Base-by-base conservation (phyloP, 2,888 invertebrate genomes). In the Alsophila aescularia region DNA sequence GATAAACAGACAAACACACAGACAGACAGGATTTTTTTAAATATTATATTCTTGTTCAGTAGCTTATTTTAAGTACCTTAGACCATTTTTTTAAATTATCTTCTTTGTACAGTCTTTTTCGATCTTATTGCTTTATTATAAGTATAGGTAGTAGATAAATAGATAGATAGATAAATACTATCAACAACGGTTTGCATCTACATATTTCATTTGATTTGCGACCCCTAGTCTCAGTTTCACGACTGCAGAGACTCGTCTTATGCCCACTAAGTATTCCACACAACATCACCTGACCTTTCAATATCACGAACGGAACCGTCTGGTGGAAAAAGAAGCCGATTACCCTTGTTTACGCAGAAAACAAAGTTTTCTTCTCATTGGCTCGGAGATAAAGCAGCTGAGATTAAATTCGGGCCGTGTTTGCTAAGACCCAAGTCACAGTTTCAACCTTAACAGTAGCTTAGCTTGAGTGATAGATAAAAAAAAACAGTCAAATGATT, bases 331-430 rank as follows among this genome's bases (percentile, higher is more conserved):
- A 82, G 76, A 73, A 81, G 75, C 75, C 81, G 79, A 85, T 85
- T 85, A 84, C 79, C 82, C 82, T 78, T 89, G 86, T 90, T 88
- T 88, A 85, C 89, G 78, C 76, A 84, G 81, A 82, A 83, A 88
- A 88, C 86, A 87, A 87, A 89, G 85, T 87, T 89, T 88, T 85
- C 84, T 84, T 86, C 83, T 83, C 86, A 85, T 84, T 86, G 85
- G 77, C 73, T 77, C 64, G 63, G 65, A 83, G 81, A 86, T 86
- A 87, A 86, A 86, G 81, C 78, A 75, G 76, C 79, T 83, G 76
- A 85, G 87, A 90, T 90, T 90, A 88, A 88, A 89, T 85, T 81
- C 80, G 78, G 80, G 71, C 74, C 77, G 77, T 90, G 81, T 90
- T 89, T 90, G 83, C 83, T 66, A 67, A 73, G 77, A 70, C 74